Percentiles rank a stretch among this genome's conserved stretches.
These are phyloP conservation scores for Potamilus streckersoni DNA, from an alignment of 1,140 invertebrate species.

Conservation along the genomic window DNA sequence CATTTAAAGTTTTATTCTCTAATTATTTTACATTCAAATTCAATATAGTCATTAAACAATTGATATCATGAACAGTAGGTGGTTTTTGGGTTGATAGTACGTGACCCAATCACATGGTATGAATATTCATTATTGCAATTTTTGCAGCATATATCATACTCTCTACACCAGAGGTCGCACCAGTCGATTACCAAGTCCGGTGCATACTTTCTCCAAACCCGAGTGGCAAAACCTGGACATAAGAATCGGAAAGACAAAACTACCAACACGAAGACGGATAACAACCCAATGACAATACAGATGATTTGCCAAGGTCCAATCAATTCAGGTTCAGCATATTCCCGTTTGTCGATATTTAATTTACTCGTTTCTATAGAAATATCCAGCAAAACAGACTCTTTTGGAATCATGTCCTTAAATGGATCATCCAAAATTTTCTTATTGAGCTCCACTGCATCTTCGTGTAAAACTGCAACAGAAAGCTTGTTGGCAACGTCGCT, in stretches of 20 bases:
- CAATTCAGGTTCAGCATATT: not conserved
- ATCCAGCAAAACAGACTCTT: slow-evolving; percentile 38
- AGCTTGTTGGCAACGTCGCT: slow-evolving; percentile 44
- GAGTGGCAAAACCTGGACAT: slow-evolving; percentile 21
- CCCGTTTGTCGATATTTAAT: not conserved
- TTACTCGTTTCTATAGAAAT: slow-evolving; percentile 5
- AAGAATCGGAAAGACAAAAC: slow-evolving; percentile 12
- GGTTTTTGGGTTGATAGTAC: no score
- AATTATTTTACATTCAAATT: no score
- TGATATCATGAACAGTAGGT: no score
- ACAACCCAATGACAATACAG: slow-evolving; percentile 12
- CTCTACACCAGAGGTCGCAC: slow-evolving; percentile 24
- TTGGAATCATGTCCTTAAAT: slow-evolving; percentile 37
- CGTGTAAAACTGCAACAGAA: slow-evolving; percentile 45
- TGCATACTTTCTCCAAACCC: slow-evolving; percentile 18
- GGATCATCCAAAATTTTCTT: slow-evolving; percentile 46
- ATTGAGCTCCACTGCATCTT: slow-evolving; percentile 43
- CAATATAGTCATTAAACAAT: no score
- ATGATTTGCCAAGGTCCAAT: slow-evolving; percentile 15
- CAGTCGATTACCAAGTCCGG: slow-evolving; percentile 23
- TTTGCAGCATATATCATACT: slow-evolving; percentile 20
- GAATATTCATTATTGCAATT: slow-evolving; percentile 22
- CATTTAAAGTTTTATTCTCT: no score
- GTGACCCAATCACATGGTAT: slow-evolving; percentile 30
- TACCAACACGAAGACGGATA: slow-evolving; percentile 2